phyloP scores from a whole-genome alignment of 2,113 vertebrate genomes.

The Scortum barcoo region DNA sequence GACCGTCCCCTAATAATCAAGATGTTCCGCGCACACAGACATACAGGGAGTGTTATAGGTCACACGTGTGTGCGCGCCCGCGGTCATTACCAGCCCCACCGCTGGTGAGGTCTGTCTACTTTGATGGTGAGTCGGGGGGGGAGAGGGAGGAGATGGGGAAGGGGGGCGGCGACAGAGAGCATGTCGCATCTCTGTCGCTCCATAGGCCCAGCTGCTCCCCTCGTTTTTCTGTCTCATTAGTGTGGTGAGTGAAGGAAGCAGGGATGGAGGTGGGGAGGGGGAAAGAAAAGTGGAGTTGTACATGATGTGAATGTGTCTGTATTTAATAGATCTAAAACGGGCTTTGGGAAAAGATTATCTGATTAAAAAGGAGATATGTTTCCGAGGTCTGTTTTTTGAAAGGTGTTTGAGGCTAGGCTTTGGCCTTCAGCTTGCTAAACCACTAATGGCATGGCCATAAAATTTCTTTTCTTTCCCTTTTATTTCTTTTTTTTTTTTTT shows the following conservation, averaged over 20 bases:
- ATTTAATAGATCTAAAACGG: slow-evolving; percentile 61
- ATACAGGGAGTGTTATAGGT: slow-evolving; percentile 57
- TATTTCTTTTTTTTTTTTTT: background rate
- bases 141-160: background rate
- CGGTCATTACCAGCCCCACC: slow-evolving; percentile 74
- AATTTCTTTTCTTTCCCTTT: background rate
- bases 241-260: slow-evolving; percentile 66
- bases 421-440: background rate
- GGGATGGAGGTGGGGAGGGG: background rate
- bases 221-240: slow-evolving; percentile 79
- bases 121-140: slow-evolving; percentile 59
- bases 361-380: slow-evolving; percentile 45
- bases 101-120: slow-evolving; percentile 62
- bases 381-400: slow-evolving; percentile 41
- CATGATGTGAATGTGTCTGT: slow-evolving; percentile 62
- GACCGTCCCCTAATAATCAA: slow-evolving; percentile 63
- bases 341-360: slow-evolving; percentile 33
- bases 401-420: slow-evolving; percentile 17
- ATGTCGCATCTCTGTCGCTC: slow-evolving; percentile 68
- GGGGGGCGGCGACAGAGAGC: slow-evolving; percentile 20
- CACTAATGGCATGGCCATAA: slow-evolving; percentile 1
- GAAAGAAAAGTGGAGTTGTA: slow-evolving; percentile 1
- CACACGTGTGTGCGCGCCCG: slow-evolving; percentile 34
- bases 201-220: slow-evolving; percentile 77
- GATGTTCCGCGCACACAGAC: slow-evolving; percentile 50